phyloP scores from a whole-genome alignment of 1,140 invertebrate genomes.

The Caenorhabditis brenneri region DNA sequence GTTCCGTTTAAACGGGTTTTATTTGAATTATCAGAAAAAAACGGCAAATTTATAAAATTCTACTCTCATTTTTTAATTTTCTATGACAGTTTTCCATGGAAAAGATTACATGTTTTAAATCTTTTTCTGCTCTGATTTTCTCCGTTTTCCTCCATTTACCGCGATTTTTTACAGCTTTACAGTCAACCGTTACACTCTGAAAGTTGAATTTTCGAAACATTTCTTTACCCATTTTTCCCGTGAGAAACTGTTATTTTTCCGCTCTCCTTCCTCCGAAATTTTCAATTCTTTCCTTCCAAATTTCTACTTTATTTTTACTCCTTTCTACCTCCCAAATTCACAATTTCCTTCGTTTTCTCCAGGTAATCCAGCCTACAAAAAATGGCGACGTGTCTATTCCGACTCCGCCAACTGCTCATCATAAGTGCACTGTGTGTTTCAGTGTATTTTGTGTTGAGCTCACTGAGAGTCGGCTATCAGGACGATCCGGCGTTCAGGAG shows the following conservation, averaged over 20 bases:
- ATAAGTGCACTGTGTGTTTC: slow-evolving; percentile 4
- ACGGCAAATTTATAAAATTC: too few relatives aligned
- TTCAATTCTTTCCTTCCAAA: not conserved
- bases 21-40: too few relatives aligned
- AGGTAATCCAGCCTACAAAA: not conserved
- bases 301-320: not conserved
- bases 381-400: slow-evolving; percentile 20
- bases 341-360: not conserved
- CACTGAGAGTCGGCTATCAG: not conserved
- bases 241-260: too few relatives aligned
- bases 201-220: too few relatives aligned
- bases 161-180: too few relatives aligned
- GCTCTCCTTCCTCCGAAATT: not conserved
- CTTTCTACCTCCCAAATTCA: not conserved
- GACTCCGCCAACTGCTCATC: not conserved
- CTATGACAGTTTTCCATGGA: too few relatives aligned
- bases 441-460: not conserved
- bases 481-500: not conserved
- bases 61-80: too few relatives aligned
- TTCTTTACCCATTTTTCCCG: not conserved
- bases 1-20: too few relatives aligned
- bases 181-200: too few relatives aligned
- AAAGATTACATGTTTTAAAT: too few relatives aligned
- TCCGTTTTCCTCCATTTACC: too few relatives aligned
- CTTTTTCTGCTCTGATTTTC: too few relatives aligned